Evolutionary conservation across 2,888 invertebrate species (phyloP).

Genomic region (Argyresthia albistria): DNA sequence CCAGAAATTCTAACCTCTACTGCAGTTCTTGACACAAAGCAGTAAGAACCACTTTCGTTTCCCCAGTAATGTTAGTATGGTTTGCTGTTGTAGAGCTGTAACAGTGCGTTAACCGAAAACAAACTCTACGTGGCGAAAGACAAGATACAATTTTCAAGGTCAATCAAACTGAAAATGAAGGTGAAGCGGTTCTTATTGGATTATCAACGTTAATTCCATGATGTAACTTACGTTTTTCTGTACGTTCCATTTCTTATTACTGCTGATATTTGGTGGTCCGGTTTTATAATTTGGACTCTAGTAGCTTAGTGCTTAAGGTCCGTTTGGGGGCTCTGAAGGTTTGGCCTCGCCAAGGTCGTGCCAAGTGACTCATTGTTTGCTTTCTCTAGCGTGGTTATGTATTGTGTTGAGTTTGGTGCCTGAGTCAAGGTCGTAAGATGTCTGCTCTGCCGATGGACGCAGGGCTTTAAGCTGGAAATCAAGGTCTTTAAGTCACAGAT

Average conservation of each 20-base stretch:
- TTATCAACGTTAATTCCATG: background rate
- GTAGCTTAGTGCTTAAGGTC: too few species aligned
- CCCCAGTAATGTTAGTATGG: too few species aligned
- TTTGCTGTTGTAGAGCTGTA: too few species aligned
- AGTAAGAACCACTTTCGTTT: too few species aligned
- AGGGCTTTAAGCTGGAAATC: background rate
- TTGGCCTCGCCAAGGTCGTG: constrained; percentile 53
- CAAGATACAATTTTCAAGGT: constrained; percentile 25
- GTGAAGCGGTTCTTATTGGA: background rate
- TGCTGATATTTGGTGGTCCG: too few species aligned
- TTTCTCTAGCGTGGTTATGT: constrained; percentile 59
- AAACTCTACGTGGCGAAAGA: constrained; percentile 22
- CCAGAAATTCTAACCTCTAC: too few species aligned
- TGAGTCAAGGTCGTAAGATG: constrained; percentile 35
- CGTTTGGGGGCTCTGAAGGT: background rate
- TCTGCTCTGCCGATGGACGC: background rate
- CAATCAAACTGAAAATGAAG: background rate
- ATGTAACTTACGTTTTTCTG: constrained; percentile 22
- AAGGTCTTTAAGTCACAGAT: too few species aligned
- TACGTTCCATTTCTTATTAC: background rate
- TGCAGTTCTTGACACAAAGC: too few species aligned
- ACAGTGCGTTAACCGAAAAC: constrained; percentile 10
- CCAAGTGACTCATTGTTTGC: constrained; percentile 48
- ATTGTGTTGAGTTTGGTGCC: constrained; percentile 21
- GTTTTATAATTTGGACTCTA: too few species aligned